Conservation (phyloP, 2,113 vertebrate genomes). For the Hemichromis elongatus region DNA sequence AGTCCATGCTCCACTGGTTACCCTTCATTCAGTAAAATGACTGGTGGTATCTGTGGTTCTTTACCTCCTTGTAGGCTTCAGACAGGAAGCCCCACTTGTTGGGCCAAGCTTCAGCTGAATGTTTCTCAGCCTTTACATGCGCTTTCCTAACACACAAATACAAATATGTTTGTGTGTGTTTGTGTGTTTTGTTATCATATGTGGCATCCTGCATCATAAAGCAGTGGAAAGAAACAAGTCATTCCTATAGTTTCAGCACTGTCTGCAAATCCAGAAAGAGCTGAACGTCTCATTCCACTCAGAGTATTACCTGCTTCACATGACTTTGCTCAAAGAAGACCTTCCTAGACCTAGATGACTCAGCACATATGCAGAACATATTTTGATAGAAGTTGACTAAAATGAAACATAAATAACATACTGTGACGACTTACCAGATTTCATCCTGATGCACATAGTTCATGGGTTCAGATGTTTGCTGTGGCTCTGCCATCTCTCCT, state of each 20-base stretch:
- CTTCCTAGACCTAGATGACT: neutral
- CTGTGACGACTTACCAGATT: conserved; percentile 58
- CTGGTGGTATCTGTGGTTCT: neutral
- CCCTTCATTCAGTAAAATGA: neutral
- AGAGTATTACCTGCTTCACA: neutral
- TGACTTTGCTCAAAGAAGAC: neutral
- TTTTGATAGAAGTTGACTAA: neutral
- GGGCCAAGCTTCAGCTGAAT: conserved; percentile 47
- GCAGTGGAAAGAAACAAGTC: neutral
- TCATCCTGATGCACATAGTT: conserved; percentile 65
- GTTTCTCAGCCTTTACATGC: conserved; percentile 48
- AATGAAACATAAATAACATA: neutral
- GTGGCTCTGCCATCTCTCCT: conserved; percentile 45
- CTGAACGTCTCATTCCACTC: neutral
- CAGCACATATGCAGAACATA: neutral
- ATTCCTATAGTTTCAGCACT: neutral
- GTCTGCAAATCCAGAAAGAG: neutral
- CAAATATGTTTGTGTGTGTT: neutral
- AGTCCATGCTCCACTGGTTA: neutral
- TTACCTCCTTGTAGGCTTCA: conserved; percentile 55
- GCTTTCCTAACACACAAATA: conserved; percentile 52
- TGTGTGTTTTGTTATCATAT: accelerated
- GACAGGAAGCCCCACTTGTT: conserved; percentile 62
- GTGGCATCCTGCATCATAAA: neutral
- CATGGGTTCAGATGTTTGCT: conserved; percentile 6